Conservation (phyloP, 2,888 invertebrate genomes). For the Gibbula magus region DNA sequence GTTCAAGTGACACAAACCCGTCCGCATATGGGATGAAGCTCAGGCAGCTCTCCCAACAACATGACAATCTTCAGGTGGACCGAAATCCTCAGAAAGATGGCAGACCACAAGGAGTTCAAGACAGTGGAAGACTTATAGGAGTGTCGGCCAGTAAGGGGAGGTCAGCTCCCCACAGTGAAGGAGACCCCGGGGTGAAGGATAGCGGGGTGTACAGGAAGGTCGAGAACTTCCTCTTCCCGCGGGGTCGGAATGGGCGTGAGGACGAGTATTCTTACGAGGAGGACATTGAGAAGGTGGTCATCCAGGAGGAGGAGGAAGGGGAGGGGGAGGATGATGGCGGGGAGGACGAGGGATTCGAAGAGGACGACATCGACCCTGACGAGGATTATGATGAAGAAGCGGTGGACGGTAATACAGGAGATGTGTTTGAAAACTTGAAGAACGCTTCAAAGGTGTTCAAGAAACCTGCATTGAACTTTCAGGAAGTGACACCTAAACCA, state of each 20-base stretch:
- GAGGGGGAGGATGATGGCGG: not conserved
- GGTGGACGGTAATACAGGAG: not conserved
- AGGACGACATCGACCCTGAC: conserved; percentile 17
- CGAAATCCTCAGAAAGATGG: not conserved
- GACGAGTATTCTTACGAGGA: not conserved
- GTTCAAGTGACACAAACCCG: not conserved
- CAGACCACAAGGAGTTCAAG: not conserved
- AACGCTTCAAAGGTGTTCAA: conserved; percentile 8
- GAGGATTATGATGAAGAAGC: conserved; percentile 20
- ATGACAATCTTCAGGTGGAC: not conserved
- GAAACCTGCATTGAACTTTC: conserved; percentile 5
- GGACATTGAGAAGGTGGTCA: conserved; percentile 22
- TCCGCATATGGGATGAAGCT: not conserved
- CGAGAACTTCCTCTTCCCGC: not conserved
- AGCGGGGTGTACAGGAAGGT: not conserved
- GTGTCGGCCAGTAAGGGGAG: not conserved
- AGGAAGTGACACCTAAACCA: not conserved
- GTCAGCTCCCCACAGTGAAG: not conserved
- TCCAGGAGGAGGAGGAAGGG: not conserved
- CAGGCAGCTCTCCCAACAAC: not conserved
- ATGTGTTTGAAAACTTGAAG: conserved; percentile 4
- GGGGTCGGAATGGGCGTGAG: not conserved
- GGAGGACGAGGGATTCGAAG: not conserved
- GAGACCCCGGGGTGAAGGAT: not conserved
- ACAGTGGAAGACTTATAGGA: not conserved